phyloP scores from a whole-genome alignment of 2,888 invertebrate species.

The Drosophila quinaria region DNA sequence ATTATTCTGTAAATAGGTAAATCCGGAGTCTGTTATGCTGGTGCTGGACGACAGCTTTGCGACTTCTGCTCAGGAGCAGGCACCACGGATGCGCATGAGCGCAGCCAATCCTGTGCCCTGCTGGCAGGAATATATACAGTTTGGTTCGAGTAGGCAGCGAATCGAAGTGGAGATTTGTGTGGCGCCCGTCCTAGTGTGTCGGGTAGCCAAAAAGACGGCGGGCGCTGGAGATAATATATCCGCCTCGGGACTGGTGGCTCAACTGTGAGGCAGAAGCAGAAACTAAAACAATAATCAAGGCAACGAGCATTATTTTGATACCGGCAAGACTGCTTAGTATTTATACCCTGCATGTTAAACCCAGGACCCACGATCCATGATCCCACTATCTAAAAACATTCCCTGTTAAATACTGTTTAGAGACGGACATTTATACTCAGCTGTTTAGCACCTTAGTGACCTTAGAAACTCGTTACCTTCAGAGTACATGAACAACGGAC shows the following conservation, averaged over 20 bases:
- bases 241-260: conserved; percentile 93
- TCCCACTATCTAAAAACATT: conserved; percentile 44
- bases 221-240: conserved; percentile 96
- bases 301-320: conserved; percentile 37
- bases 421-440: conserved; percentile 48
- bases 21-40: conserved; percentile 86
- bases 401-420: conserved; percentile 59
- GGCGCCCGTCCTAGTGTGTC: conserved; percentile 94
- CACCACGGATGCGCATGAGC: conserved; percentile 89
- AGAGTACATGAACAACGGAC: conserved; percentile 39
- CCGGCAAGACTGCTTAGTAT: conserved; percentile 70
- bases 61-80: conserved; percentile 87
- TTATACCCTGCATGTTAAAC: conserved; percentile 29
- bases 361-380: conserved; percentile 28
- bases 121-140: conserved; percentile 89
- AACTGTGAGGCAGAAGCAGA: conserved; percentile 84
- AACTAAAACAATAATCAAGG: conserved; percentile 22
- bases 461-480: conserved; percentile 79
- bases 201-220: conserved; percentile 92
- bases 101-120: conserved; percentile 92
- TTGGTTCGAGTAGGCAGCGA: conserved; percentile 49
- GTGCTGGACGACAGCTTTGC: conserved; percentile 94
- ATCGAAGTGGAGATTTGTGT: conserved; percentile 89
- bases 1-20: conserved; percentile 70
- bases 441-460: conserved; percentile 79